Evolutionary conservation across 2,113 vertebrate genomes (phyloP), one percentile per base, ranked within the genome.

Genomic region (Clupea harengus): DNA sequence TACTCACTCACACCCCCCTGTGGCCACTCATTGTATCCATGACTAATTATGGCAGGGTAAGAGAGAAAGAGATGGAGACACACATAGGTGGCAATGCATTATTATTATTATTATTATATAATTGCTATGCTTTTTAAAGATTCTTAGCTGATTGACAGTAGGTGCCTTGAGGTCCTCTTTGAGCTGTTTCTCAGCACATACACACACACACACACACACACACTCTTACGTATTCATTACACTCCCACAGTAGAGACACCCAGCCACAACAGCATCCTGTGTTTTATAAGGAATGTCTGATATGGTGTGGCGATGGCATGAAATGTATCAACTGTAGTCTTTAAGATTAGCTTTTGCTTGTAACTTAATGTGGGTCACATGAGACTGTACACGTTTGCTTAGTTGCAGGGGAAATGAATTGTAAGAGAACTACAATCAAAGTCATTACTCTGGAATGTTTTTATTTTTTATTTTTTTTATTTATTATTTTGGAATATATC

Each of bases 131-230:
- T 89, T 87, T 88, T 86, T 85, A 86, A 75, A 88, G 83, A 85
- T 52, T 87, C 78, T 85, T 93, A 94, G 90, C 92, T 93, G 91
- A 89, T 93, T 90, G 88, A 89, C 85, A 88, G 92, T 92, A 93
- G 93, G 91, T 95, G 93, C 92, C 94, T 94, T 94, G 88, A 91
- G 90, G 44, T 93, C 90, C 91, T 85, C 81, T 86, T 54, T 84
- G 75, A 82, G 67, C 72, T 67, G 80, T 78, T 75, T 32, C 28
- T 78, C 72, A 78, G 72, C 72, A 78, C 28, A 78, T 39, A 78
- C 28, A 60, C 54, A 78, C 72, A 78, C 28, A 39, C n/a, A 75
- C 9, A 32, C 11, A 32, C 67, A 75, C 72, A 78, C 10, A 78
- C 25, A 39, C 28, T 11, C 9, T 32, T 28, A 78, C 28, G 39